Conservation (phyloP, 1,140 invertebrate species). For the Danaus melanippus region DNA sequence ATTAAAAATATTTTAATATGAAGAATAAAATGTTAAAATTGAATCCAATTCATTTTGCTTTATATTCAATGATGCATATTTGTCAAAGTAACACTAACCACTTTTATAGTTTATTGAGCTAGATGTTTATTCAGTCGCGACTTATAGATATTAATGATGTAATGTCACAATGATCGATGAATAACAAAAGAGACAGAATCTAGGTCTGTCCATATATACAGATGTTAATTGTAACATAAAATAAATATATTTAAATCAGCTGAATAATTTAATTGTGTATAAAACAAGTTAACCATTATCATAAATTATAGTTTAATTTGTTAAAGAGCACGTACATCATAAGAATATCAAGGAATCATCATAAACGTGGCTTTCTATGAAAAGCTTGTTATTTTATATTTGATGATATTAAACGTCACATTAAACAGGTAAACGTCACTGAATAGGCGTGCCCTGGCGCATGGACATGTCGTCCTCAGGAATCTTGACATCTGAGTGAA, state of each 20-base stretch:
- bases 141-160: constrained; percentile 32
- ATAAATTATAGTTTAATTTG: not conserved
- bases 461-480: constrained; percentile 3
- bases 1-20: too few relatives aligned
- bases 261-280: constrained; percentile 13
- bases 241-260: not conserved
- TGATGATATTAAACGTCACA: constrained; percentile 53
- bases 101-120: constrained; percentile 12
- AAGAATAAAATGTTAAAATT: too few relatives aligned
- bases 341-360: too few relatives aligned
- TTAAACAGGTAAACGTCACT: constrained; percentile 46
- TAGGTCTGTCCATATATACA: constrained; percentile 9
- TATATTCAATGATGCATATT: too few relatives aligned
- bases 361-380: constrained; percentile 8
- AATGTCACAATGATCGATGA: constrained; percentile 27
- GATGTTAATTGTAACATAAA: too few relatives aligned
- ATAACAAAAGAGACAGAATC: constrained; percentile 29
- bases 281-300: constrained; percentile 12
- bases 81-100: too few relatives aligned
- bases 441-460: constrained; percentile 23
- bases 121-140: constrained; percentile 22
- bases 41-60: too few relatives aligned
- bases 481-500: constrained; percentile 7
- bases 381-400: constrained; percentile 54
- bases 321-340: not conserved